Conservation (phyloP, 2,888 invertebrate genomes). For the Panzeria rudis region DNA sequence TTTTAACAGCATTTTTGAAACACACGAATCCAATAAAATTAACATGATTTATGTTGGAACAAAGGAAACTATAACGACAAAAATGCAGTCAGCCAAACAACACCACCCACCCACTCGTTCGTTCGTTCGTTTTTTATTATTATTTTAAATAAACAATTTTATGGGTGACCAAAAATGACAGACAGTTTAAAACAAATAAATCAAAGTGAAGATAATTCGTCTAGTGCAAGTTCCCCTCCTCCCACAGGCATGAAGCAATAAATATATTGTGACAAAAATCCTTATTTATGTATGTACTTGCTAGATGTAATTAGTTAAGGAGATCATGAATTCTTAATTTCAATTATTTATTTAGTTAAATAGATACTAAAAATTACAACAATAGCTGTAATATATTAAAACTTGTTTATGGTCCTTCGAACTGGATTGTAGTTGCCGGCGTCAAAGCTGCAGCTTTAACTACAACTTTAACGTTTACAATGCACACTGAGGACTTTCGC, state of each 20-base stretch:
- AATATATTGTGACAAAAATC: neutral
- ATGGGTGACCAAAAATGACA: slow-evolving; percentile 4
- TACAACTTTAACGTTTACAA: too few relatives aligned
- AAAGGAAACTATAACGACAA: neutral
- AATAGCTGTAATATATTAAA: too few relatives aligned
- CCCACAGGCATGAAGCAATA: neutral
- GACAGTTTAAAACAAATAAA: neutral
- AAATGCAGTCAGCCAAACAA: neutral
- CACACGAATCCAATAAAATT: neutral
- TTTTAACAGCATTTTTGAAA: neutral
- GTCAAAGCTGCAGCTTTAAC: too few relatives aligned
- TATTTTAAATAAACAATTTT: slow-evolving; percentile 12
- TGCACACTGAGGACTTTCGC: too few relatives aligned
- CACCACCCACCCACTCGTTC: neutral
- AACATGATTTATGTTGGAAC: slow-evolving; percentile 30
- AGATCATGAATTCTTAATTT: too few relatives aligned
- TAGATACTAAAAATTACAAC: too few relatives aligned
- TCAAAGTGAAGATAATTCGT: neutral
- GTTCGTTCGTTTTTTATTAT: neutral
- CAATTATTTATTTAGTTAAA: too few relatives aligned
- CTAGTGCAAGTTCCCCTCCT: neutral
- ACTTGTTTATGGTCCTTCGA: too few relatives aligned
- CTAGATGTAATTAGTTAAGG: too few relatives aligned
- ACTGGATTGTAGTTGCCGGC: neutral
- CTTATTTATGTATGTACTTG: too few relatives aligned